Base-by-base conservation (phyloP, 2,113 vertebrate species). In the Hystrix cristata region DNA sequence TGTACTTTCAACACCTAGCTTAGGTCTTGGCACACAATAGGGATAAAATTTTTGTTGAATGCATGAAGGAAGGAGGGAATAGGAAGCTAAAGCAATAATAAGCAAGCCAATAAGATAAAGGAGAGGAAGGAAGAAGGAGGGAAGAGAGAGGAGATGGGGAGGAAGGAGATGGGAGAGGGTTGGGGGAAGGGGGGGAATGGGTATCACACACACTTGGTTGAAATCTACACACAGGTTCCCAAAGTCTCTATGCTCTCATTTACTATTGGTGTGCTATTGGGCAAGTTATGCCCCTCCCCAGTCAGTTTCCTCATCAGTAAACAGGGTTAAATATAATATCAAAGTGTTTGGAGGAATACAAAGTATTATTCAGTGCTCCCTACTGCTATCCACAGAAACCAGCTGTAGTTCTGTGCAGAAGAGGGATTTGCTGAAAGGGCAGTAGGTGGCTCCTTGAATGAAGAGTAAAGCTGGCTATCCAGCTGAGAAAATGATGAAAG, bases 391-490 rank as follows among this genome's bases (percentile, higher is more conserved):
- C 84, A 72, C 34, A 87, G 87, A 82, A 88, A 60, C 19, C n/a
- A 90, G n/a, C 23, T 86, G 53, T 46, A 86, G n/a, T 59, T 82
- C 43, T 91, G n/a, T 94, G 93, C 53, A 57, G 19, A 87, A 55
- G 31, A 87, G 16, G 11, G 21, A 85, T 57, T 86, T 94, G 80
- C 69, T 76, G 51, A 51, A 48, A 92, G 25, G 38, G 31, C 7
- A 90, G 34, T 14, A 76, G 23, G 74, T 86, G 91, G 23, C 14
- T 94, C 74, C 94, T 67, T 92, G 59, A 95, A 90, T 62, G 87
- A 94, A 38, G 9, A 29, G 57, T 60, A 91, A 85, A 27, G 0
- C 67, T 91, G 46, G 10, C 31, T 72, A 76, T 79, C 12, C 21
- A 88, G 51, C 78, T 89, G 16, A 93, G 57, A 92, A 91, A 90